Conservation (phyloP, 2,888 invertebrate species). For the Caenorhabditis parvicauda region DNA sequence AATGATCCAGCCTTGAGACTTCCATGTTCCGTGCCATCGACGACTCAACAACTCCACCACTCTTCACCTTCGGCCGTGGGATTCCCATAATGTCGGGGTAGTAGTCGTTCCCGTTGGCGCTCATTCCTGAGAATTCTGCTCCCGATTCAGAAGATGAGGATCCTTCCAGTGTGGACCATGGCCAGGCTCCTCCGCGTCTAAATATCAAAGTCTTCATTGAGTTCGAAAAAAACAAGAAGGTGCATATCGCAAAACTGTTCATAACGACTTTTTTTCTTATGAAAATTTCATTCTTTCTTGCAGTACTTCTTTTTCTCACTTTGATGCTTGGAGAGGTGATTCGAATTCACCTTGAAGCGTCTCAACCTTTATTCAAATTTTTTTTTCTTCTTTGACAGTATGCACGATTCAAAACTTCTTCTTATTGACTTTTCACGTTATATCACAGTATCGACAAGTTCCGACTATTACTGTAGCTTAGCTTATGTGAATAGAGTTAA, state of each 20-base stretch:
- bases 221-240: background rate
- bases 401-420: too few relatives aligned
- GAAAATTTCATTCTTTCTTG: background rate
- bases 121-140: conserved; percentile 50
- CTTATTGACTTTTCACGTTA: too few relatives aligned
- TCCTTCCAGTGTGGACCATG: conserved; percentile 60
- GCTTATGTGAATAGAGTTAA: too few relatives aligned
- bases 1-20: conserved; percentile 52
- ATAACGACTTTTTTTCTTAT: background rate
- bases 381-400: too few relatives aligned
- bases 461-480: too few relatives aligned
- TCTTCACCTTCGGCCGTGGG: conserved; percentile 61
- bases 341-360: background rate
- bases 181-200: conserved; percentile 49
- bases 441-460: too few relatives aligned
- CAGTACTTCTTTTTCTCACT: too few relatives aligned
- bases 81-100: conserved; percentile 58
- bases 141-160: conserved; percentile 56
- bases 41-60: conserved; percentile 11
- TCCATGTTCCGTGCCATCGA: conserved; percentile 19
- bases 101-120: conserved; percentile 53
- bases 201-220: too few relatives aligned
- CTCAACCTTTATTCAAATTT: too few relatives aligned
- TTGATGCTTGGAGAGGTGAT: background rate
- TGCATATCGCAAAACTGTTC: too few relatives aligned